These are phyloP conservation scores for Horisme vitalbata DNA, from an alignment of 2,888 invertebrate genomes.

Conservation along the genomic window DNA sequence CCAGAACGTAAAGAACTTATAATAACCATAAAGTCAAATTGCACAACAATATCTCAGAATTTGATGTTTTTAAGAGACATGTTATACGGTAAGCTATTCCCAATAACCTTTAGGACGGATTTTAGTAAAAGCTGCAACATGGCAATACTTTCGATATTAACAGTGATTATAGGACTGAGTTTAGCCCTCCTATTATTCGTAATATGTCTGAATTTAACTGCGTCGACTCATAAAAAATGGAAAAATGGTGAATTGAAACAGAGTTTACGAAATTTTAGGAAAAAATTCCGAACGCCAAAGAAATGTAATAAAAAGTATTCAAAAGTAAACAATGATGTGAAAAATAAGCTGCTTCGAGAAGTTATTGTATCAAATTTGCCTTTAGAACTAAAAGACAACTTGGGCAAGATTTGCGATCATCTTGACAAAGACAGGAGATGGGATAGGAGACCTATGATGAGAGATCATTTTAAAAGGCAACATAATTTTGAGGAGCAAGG, in stretches of 20 bases:
- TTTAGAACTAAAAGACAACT: constrained; percentile 54
- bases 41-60: constrained; percentile 66
- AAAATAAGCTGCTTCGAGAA: constrained; percentile 55
- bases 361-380: constrained; percentile 61
- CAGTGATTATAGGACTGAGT: constrained; percentile 45
- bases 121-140: constrained; percentile 43
- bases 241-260: constrained; percentile 32
- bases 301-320: constrained; percentile 19
- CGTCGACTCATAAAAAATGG: constrained; percentile 43
- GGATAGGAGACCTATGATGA: constrained; percentile 52
- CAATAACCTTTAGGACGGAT: constrained; percentile 40
- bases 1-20: constrained; percentile 28
- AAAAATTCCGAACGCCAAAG: constrained; percentile 30
- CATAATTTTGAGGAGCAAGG: constrained; percentile 14
- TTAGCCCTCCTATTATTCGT: constrained; percentile 44
- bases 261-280: constrained; percentile 17
- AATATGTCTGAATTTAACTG: constrained; percentile 40
- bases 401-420: constrained; percentile 55
- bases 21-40: constrained; percentile 52
- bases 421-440: constrained; percentile 48
- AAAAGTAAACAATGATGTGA: constrained; percentile 42
- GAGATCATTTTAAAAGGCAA: constrained; percentile 37
- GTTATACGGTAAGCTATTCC: constrained; percentile 53
- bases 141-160: constrained; percentile 50
- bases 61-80: constrained; percentile 55